A percentile compares a stretch with the other conserved stretches of the same genome.
phyloP scores from a whole-genome alignment of 2,888 invertebrate species.

The Andrena bucephala region DNA sequence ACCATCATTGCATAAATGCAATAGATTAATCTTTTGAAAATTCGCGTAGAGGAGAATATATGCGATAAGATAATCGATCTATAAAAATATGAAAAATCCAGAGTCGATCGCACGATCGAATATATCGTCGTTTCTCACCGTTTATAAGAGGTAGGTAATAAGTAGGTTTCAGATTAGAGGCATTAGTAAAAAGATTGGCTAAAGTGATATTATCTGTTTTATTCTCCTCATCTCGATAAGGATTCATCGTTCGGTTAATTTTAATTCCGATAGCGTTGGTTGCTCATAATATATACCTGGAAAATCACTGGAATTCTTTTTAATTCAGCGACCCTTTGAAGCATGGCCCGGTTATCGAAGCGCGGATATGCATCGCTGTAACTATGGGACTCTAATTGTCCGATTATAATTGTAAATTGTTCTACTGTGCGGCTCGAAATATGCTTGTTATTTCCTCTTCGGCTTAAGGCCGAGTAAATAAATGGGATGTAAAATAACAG shows the following conservation, averaged over 20 bases:
- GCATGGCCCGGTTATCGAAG: slow-evolving; percentile 32
- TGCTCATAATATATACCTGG: slow-evolving; percentile 3
- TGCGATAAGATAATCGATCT: too few relatives aligned
- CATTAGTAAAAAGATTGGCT: slow-evolving; percentile 7
- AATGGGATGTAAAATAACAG: slow-evolving; percentile 42
- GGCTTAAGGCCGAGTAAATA: slow-evolving; percentile 22
- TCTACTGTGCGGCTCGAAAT: slow-evolving; percentile 43
- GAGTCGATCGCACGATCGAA: too few relatives aligned
- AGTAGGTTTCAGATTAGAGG: too few relatives aligned
- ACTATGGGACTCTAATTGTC: slow-evolving; percentile 46
- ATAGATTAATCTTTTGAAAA: too few relatives aligned
- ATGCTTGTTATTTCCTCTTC: slow-evolving; percentile 54
- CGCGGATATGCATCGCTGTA: slow-evolving; percentile 25
- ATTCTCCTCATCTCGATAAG: slow-evolving; percentile 4
- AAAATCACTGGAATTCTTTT: slow-evolving; percentile 39
- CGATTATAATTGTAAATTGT: slow-evolving; percentile 58
- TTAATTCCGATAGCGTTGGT: slow-evolving; percentile 10
- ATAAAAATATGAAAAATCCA: too few relatives aligned
- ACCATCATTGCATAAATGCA: too few relatives aligned
- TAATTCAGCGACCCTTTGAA: slow-evolving; percentile 42
- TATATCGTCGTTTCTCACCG: too few relatives aligned
- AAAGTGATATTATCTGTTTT: background rate
- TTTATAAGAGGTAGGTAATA: too few relatives aligned
- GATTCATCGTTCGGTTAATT: slow-evolving; percentile 11
- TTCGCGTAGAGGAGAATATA: too few relatives aligned